Base-by-base conservation (phyloP, 2,797 vertebrate genomes). In the Melanotaenia maccullochi region DNA sequence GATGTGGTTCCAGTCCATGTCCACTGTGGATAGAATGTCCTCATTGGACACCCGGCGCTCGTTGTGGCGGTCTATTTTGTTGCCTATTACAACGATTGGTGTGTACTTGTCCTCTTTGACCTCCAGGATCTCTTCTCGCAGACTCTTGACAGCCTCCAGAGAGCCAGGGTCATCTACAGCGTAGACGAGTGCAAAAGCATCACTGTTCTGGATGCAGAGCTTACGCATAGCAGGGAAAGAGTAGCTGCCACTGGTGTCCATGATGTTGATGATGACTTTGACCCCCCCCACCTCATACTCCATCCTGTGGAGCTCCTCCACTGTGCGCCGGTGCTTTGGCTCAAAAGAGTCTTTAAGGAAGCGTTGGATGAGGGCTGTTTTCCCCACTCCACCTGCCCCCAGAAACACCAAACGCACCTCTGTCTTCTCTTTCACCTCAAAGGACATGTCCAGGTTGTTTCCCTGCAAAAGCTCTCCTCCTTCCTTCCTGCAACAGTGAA, bases 151-250 rank as follows among this genome's bases (percentile, higher is more conserved):
- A 0, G 91, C 93, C 85, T 97, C 96, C 12, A 98, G 94, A 5
- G 96, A 96, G 69, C 96, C 95, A 0, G 96, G 93, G 0, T 98
- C 94, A 0, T 98, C 94, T 56, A 97, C 90, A 0, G 96, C 95
- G 0, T 96, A 97, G 81, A 98, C 95, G 80, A 98, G 89, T 0
- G 96, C 97, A 0, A 97, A 97, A 42, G 96, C 96, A 0, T 98
- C 96, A 0, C 96, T 96, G 89, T 94, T 97, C 85, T 95, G 96
- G 90, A 97, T 97, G 8, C 95, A 96, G 76, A 98, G 95, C 82
- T 96, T 97, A 67, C 96, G 94, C 96, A 97, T 97, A 68, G 97
- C 97, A 0, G 97, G 97, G 92, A 98, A 98, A 71, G 96, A 96
- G 90, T 97, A 98, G 85, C 97, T 98, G 44, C 97, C 96, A 0